Conservation (phyloP, 92 coral and sea anemone species). For the Pocillopora meandrina region DNA sequence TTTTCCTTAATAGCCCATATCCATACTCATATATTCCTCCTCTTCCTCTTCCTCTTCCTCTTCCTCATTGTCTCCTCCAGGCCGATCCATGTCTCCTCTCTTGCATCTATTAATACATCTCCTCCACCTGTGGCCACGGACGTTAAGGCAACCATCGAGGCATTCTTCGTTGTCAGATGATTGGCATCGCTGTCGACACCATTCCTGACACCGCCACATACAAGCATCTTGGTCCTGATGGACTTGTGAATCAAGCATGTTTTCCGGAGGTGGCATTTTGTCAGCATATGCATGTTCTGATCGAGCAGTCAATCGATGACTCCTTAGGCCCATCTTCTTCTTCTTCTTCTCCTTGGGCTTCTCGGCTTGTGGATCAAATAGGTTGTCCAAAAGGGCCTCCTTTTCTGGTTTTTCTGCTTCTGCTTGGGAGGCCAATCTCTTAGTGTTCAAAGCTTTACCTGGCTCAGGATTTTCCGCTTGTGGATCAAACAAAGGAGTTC, state of each 20-base stretch:
- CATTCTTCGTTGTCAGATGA: constrained; percentile 1
- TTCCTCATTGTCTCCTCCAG: constrained; percentile 3
- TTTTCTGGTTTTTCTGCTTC: background rate
- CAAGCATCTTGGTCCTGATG: constrained; percentile 30
- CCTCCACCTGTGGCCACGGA: background rate
- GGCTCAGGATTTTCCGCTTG: constrained; percentile 5
- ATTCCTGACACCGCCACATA: constrained; percentile 25
- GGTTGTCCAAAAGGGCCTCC: background rate
- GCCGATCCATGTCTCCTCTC: constrained; percentile 18
- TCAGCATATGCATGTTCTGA: background rate
- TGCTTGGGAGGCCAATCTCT: background rate
- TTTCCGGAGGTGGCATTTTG: background rate
- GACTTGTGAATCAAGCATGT: background rate
- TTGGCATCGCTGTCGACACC: constrained; percentile 22
- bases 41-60: background rate
- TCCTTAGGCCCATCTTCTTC: background rate
- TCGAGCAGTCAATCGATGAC: constrained; percentile 3
- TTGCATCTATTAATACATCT: constrained; percentile 7
- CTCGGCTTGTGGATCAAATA: constrained; percentile 5
- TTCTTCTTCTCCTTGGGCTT: background rate
- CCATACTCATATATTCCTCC: too few relatives aligned
- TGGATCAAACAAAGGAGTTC: background rate
- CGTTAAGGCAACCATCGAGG: background rate
- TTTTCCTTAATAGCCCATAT: background rate
- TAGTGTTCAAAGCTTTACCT: background rate